phyloP scores from a whole-genome alignment of 2,888 invertebrate genomes.

The Himalopsyche japonica region DNA sequence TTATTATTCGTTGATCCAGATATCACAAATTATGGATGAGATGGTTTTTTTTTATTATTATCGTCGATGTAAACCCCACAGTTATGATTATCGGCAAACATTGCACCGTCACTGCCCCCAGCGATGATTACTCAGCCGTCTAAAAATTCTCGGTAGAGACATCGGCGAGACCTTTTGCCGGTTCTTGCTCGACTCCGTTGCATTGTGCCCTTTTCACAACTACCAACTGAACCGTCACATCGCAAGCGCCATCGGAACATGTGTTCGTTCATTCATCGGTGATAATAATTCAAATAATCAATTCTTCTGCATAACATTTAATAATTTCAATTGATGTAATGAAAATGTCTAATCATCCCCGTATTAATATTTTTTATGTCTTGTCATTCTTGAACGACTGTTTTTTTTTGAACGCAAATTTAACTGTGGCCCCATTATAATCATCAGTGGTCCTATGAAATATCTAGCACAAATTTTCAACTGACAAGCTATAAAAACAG shows the following conservation, averaged over 20 bases:
- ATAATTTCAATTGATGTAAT: too few relatives aligned
- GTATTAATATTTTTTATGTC: too few relatives aligned
- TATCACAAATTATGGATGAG: neutral
- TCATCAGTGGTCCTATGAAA: too few relatives aligned
- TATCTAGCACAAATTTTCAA: too few relatives aligned
- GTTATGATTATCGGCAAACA: neutral
- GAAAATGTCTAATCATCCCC: too few relatives aligned
- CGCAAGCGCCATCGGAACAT: neutral
- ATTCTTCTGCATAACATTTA: too few relatives aligned
- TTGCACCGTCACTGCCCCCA: constrained; percentile 14
- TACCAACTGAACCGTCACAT: neutral
- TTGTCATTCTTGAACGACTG: too few relatives aligned
- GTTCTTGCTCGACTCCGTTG: neutral
- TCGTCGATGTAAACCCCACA: neutral
- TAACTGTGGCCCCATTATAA: too few relatives aligned
- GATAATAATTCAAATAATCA: neutral
- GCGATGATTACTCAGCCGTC: constrained; percentile 31
- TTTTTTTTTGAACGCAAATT: too few relatives aligned
- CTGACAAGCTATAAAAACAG: too few relatives aligned
- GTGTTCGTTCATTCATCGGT: neutral
- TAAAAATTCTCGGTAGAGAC: constrained; percentile 24
- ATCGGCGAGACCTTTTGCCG: neutral
- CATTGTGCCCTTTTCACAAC: constrained; percentile 11
- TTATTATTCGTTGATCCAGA: neutral
- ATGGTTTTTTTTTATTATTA: neutral